These are phyloP conservation scores for Lethenteron camtschaticum DNA, from an alignment of 2,113 vertebrate species.

Conservation along the genomic window DNA sequence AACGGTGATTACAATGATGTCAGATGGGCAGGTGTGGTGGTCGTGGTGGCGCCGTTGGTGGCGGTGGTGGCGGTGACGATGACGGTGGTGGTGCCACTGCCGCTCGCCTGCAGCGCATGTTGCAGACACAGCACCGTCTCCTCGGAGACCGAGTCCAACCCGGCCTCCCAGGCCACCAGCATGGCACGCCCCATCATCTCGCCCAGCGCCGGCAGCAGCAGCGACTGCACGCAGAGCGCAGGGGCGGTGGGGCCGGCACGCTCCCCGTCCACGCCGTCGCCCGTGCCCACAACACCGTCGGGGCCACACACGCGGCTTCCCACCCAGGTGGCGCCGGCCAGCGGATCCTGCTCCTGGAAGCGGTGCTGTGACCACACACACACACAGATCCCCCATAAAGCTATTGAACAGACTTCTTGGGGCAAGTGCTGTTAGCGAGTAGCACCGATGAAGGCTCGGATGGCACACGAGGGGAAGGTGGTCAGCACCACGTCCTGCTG, in stretches of 20 bases:
- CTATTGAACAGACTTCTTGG: too few relatives aligned
- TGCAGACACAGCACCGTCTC: slow-evolving; percentile 52
- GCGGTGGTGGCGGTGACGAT: too few relatives aligned
- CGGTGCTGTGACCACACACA: slow-evolving; percentile 37
- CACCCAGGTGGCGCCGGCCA: slow-evolving; percentile 64
- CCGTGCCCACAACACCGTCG: too few relatives aligned
- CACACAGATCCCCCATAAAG: too few relatives aligned
- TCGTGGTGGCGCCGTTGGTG: too few relatives aligned
- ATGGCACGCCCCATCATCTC: slow-evolving; percentile 93
- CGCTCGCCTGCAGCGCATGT: slow-evolving; percentile 56
- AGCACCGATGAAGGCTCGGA: too few relatives aligned
- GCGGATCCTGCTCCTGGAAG: slow-evolving; percentile 81
- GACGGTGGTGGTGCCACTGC: not conserved
- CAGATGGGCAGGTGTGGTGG: too few relatives aligned
- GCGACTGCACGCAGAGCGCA: slow-evolving; percentile 71
- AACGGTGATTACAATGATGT: too few relatives aligned
- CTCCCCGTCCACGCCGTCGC: too few relatives aligned
- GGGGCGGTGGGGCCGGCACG: slow-evolving; percentile 18
- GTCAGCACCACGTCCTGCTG: too few relatives aligned
- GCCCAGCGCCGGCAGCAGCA: slow-evolving; percentile 62
- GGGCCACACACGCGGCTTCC: slow-evolving; percentile 34
- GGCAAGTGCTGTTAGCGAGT: too few relatives aligned
- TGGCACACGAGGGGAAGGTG: too few relatives aligned
- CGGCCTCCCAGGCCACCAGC: slow-evolving; percentile 70
- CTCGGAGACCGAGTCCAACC: slow-evolving; percentile 70